Evolutionary conservation across 2,888 invertebrate genomes (phyloP).

Genomic region (Drosophila antonietae): DNA sequence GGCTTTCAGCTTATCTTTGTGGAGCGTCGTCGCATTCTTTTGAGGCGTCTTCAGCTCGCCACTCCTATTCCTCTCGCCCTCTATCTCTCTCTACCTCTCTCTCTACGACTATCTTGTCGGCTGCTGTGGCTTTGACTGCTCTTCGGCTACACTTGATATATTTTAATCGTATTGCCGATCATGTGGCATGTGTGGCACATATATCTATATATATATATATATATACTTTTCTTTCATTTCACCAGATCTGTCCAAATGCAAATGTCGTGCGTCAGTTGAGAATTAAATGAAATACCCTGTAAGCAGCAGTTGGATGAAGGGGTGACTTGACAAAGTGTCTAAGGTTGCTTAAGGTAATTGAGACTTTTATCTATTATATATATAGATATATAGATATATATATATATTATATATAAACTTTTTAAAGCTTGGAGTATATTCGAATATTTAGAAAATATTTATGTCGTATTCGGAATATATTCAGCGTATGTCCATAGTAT

Average conservation of each 20-base stretch:
- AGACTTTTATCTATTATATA: too few species aligned
- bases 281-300: constrained; percentile 32
- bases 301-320: not conserved
- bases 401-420: too few species aligned
- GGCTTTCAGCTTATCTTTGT: constrained; percentile 67
- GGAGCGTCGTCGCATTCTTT: constrained; percentile 71
- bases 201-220: constrained; percentile 17
- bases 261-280: constrained; percentile 38
- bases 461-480: too few species aligned
- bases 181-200: constrained; percentile 66
- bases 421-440: not conserved
- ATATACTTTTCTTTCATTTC: constrained; percentile 41
- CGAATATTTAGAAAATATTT: too few species aligned
- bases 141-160: constrained; percentile 71
- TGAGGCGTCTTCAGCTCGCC: constrained; percentile 28
- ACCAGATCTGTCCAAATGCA: constrained; percentile 54
- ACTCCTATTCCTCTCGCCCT: not conserved
- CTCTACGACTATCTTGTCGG: not conserved
- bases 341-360: not conserved
- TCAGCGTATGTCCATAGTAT: too few species aligned
- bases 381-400: too few species aligned
- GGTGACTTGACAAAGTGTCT: not conserved
- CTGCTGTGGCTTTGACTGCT: constrained; percentile 23
- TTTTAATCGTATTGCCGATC: constrained; percentile 76
- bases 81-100: not conserved